Percentiles rank a stretch among this genome's conserved stretches.
These are phyloP conservation scores for Tenthredo notha DNA, from an alignment of 2,888 invertebrate genomes.

Conservation along the genomic window DNA sequence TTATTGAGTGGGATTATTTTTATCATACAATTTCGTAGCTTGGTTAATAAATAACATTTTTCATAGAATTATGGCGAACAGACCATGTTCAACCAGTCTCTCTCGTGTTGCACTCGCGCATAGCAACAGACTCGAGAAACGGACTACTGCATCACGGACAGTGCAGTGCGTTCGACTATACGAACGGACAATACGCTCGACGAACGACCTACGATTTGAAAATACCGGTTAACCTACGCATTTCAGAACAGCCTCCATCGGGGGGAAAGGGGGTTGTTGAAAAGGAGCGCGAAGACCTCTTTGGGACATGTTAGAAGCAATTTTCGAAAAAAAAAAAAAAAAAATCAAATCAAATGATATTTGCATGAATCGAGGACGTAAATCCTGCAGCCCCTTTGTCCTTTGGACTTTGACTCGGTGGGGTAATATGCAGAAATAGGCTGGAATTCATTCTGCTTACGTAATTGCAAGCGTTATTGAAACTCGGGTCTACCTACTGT, in stretches of 20 bases:
- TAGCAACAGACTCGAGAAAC: conserved; percentile 72
- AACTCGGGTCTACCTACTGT: background rate
- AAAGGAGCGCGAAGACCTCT: background rate
- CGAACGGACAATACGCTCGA: conserved; percentile 54
- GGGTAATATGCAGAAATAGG: background rate
- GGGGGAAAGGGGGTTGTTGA: background rate
- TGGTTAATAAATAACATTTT: conserved; percentile 58
- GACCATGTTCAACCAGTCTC: conserved; percentile 71
- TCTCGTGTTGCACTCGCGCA: conserved; percentile 69
- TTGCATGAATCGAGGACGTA: background rate
- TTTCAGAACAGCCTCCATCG: background rate
- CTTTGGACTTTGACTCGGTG: conserved; percentile 14
- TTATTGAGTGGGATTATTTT: too few species aligned
- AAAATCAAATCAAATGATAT: background rate
- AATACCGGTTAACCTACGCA: conserved; percentile 53
- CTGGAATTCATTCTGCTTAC: conserved; percentile 29
- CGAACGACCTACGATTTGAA: conserved; percentile 45
- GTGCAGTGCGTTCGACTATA: conserved; percentile 59
- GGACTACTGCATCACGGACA: conserved; percentile 57
- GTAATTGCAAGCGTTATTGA: conserved; percentile 35
- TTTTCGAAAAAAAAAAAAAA: background rate
- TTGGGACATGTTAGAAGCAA: background rate
- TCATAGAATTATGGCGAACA: conserved; percentile 64
- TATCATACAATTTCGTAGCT: background rate
- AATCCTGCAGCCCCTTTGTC: background rate